Evolutionary conservation across 2,888 invertebrate genomes (phyloP), one percentile per base, ranked within the genome.

Genomic region (Dryococelus australis): DNA sequence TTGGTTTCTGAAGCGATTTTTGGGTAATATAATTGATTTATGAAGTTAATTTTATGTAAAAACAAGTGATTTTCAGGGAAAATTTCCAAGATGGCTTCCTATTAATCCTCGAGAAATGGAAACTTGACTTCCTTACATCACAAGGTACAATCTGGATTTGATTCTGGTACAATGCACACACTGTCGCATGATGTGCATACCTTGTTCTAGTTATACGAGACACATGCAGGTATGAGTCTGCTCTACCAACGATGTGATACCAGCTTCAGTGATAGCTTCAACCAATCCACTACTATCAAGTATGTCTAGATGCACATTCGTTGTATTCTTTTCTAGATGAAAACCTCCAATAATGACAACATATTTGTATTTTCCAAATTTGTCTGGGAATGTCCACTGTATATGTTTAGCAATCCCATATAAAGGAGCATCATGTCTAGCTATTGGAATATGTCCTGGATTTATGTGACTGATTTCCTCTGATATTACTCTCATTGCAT

Each of bases 121-220:
- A n/a, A n/a, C n/a, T n/a, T n/a, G n/a, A n/a, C n/a, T n/a, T n/a
- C n/a, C n/a, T n/a, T n/a, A n/a, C n/a, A n/a, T n/a, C n/a, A n/a
- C n/a, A n/a, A n/a, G n/a, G n/a, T n/a, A n/a, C n/a, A n/a, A n/a
- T n/a, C n/a, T n/a, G n/a, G n/a, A n/a, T n/a, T n/a, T n/a, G n/a
- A n/a, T n/a, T n/a, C n/a, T n/a, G n/a, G 65, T 65, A 65, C 65
- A 65, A 65, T 65, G 65, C 65, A 20, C 65, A 65, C 65, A 65
- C 65, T 65, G 65, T 65, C 65, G 24, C 65, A 12, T 65, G 65
- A 65, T 65, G 65, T 65, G 27, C 83, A 83, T 12, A 43, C 43
- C 83, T 83, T 35, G 35, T 35, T 35, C 83, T 83, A 16, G 28
- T 83, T 43, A 12, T 83, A 28, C 27, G 83, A 16, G 35, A 83